phyloP scores from a whole-genome alignment of 1,140 invertebrate species.

The Drosophila pectinifera region DNA sequence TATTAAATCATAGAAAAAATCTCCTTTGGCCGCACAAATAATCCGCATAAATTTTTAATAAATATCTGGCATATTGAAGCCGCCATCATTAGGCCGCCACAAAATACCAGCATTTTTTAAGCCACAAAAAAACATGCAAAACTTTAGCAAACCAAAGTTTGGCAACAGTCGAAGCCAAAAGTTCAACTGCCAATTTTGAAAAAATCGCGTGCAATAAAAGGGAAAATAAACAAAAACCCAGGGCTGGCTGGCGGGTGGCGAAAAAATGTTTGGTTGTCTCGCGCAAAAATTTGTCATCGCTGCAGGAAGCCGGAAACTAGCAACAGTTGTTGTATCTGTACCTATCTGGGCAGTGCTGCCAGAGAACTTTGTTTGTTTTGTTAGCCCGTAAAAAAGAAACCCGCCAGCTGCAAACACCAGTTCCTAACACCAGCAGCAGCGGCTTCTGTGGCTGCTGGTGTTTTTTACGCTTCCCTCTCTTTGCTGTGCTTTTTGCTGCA shows the following conservation, averaged over 20 bases:
- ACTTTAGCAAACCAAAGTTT: slow-evolving; percentile 9
- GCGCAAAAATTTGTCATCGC: slow-evolving; percentile 73
- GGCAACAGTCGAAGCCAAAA: slow-evolving; percentile 24
- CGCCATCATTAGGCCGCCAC: background rate
- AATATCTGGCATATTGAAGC: slow-evolving; percentile 15
- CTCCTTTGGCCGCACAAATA: background rate
- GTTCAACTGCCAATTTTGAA: slow-evolving; percentile 43
- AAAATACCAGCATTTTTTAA: slow-evolving; percentile 8
- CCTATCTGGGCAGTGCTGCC: slow-evolving; percentile 23
- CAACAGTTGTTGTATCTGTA: slow-evolving; percentile 72
- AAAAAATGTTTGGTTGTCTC: slow-evolving; percentile 46
- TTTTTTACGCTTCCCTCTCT: slow-evolving; percentile 28
- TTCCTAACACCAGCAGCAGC: slow-evolving; percentile 7
- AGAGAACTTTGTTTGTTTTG: slow-evolving; percentile 61
- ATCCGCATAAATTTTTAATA: slow-evolving; percentile 15
- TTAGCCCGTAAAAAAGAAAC: slow-evolving; percentile 10
- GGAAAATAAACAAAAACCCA: background rate
- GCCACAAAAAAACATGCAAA: slow-evolving; percentile 10
- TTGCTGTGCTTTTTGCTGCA: slow-evolving; percentile 32
- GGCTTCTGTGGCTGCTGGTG: slow-evolving; percentile 19
- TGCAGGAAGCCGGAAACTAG: slow-evolving; percentile 78
- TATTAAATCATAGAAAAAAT: slow-evolving; percentile 6
- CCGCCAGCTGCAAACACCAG: slow-evolving; percentile 13
- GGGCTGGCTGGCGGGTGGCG: background rate
- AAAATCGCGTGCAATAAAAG: slow-evolving; percentile 10